Conservation (phyloP, 2,113 vertebrate species). For the Onychostruthus taczanowskii region DNA sequence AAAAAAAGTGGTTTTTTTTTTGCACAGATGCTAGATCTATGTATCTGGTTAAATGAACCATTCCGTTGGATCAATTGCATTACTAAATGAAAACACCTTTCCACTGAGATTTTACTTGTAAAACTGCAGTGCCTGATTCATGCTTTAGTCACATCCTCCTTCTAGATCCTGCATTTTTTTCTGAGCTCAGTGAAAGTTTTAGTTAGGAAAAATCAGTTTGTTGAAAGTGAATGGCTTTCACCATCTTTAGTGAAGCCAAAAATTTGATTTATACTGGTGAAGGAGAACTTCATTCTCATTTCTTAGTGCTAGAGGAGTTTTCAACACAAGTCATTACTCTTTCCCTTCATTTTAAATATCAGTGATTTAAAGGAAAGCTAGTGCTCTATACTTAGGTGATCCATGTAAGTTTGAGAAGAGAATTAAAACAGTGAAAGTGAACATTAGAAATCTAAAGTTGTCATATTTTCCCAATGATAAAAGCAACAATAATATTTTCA, state of each 20-base stretch:
- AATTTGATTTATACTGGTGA: background rate
- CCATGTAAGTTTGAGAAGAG: background rate
- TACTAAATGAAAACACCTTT: background rate
- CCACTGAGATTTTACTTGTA: background rate
- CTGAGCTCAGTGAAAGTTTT: background rate
- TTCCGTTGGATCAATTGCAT: background rate
- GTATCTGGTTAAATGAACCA: background rate
- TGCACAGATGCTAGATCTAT: background rate
- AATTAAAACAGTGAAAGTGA: background rate
- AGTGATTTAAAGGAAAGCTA: background rate
- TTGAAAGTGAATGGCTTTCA: background rate
- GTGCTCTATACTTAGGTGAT: background rate
- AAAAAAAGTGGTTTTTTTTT: background rate
- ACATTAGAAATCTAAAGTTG: background rate
- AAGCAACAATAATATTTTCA: background rate
- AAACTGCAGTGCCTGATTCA: background rate
- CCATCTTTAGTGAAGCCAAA: background rate
- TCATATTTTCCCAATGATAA: background rate
- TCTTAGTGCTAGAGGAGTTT: background rate
- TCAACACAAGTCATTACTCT: background rate
- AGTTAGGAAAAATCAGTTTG: background rate
- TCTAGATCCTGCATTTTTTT: background rate
- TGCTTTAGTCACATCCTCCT: background rate
- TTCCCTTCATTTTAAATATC: background rate
- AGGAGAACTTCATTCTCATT: background rate